Conservation (phyloP, 2,113 vertebrate genomes). For the Oncorhynchus tshawytscha region DNA sequence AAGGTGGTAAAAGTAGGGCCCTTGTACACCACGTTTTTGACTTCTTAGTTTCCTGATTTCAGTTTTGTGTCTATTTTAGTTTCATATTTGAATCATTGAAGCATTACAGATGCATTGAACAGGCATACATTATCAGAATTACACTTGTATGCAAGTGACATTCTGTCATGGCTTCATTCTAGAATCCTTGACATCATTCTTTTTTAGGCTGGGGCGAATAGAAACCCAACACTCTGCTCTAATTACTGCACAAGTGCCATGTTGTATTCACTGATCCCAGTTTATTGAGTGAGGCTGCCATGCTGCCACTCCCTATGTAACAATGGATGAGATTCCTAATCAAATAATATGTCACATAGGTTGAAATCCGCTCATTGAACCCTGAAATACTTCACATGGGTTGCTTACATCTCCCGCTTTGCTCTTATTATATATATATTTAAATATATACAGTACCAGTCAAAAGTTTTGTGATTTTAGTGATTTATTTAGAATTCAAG, state of each 20-base stretch:
- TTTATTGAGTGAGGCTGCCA: slow-evolving; percentile 41
- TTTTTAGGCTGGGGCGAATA: background rate
- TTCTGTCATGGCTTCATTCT: background rate
- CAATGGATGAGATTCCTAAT: slow-evolving; percentile 51
- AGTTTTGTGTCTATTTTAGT: too few relatives aligned
- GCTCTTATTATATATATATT: background rate
- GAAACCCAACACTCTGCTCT: slow-evolving; percentile 2
- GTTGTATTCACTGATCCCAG: slow-evolving; percentile 54
- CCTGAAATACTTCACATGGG: background rate
- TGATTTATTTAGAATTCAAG: too few relatives aligned
- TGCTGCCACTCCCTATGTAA: background rate
- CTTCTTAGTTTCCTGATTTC: too few relatives aligned
- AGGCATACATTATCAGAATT: background rate
- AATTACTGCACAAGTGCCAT: slow-evolving; percentile 40
- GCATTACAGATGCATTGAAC: background rate
- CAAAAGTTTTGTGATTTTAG: too few relatives aligned
- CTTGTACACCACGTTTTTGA: too few relatives aligned
- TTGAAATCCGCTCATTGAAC: background rate
- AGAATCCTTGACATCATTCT: background rate
- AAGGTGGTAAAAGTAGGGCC: too few relatives aligned
- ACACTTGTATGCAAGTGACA: too few relatives aligned
- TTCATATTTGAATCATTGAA: too few relatives aligned
- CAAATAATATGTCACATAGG: slow-evolving; percentile 43
- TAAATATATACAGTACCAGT: background rate
- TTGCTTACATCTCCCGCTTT: background rate